phyloP scores from a whole-genome alignment of 2,888 invertebrate species.

The Malthinus flaveolus region DNA sequence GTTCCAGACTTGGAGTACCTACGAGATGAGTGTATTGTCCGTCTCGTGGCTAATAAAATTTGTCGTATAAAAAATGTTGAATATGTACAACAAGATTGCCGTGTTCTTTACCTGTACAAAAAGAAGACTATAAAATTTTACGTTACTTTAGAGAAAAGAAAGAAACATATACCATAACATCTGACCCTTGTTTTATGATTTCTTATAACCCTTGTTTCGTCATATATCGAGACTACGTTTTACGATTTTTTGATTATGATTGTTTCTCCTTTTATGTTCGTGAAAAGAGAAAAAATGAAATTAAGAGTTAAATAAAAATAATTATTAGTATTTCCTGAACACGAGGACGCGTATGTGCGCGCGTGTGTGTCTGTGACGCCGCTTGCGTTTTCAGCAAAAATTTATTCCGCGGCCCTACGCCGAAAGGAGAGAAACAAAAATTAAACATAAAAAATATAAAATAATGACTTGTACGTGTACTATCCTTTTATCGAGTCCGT shows the following conservation, averaged over 20 bases:
- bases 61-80: constrained; percentile 9
- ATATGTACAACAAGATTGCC: constrained; percentile 15
- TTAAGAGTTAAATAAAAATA: constrained; percentile 14
- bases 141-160: constrained; percentile 24
- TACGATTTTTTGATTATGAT: constrained; percentile 33
- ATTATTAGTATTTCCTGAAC: no score
- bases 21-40: no score
- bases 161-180: constrained; percentile 28
- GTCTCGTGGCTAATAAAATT: constrained; percentile 7
- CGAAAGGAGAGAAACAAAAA: no score
- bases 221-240: constrained; percentile 30
- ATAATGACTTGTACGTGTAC: no score
- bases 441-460: no score
- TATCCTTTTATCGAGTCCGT: no score
- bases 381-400: no score
- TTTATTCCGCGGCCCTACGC: no score
- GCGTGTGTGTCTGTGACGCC: no score
- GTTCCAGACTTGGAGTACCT: no score
- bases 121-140: constrained; percentile 29
- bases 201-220: constrained; percentile 31
- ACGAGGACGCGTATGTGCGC: no score
- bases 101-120: constrained; percentile 28
- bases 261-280: constrained; percentile 27
- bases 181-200: constrained; percentile 32
- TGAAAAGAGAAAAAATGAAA: constrained; percentile 22